Conservation (phyloP, 1,140 invertebrate species). For the Caenorhabditis remanei region DNA sequence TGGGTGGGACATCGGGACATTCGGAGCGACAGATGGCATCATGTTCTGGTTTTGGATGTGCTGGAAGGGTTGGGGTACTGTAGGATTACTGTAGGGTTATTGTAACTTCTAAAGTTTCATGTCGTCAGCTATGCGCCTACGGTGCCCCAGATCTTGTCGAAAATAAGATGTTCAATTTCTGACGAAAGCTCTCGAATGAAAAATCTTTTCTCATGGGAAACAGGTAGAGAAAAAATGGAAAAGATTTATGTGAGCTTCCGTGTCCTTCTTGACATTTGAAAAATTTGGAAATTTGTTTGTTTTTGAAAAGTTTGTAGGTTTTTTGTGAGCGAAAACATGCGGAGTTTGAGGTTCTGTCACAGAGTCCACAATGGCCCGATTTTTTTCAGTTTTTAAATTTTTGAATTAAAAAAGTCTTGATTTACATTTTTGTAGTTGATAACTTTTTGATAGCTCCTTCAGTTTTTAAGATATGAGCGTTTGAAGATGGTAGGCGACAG, state of each 20-base stretch:
- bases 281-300: not conserved
- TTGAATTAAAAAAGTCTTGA: too few species aligned
- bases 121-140: too few species aligned
- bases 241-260: not conserved
- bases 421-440: too few species aligned
- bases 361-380: too few species aligned
- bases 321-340: too few species aligned
- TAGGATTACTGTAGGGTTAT: not conserved
- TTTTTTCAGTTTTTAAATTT: too few species aligned
- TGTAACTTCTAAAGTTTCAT: not conserved
- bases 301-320: too few species aligned
- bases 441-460: too few species aligned
- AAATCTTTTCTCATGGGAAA: not conserved
- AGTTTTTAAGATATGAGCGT: too few species aligned
- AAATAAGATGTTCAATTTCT: not conserved
- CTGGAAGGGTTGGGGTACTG: not conserved
- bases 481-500: too few species aligned
- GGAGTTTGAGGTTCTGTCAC: too few species aligned
- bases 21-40: not conserved
- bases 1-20: conserved; percentile 14
- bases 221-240: not conserved
- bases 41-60: not conserved
- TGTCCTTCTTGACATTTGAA: not conserved
- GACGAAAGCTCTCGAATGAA: not conserved
- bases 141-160: too few species aligned